Evolutionary conservation across 2,113 vertebrate genomes (phyloP).

Genomic region (Columbina picui): DNA sequence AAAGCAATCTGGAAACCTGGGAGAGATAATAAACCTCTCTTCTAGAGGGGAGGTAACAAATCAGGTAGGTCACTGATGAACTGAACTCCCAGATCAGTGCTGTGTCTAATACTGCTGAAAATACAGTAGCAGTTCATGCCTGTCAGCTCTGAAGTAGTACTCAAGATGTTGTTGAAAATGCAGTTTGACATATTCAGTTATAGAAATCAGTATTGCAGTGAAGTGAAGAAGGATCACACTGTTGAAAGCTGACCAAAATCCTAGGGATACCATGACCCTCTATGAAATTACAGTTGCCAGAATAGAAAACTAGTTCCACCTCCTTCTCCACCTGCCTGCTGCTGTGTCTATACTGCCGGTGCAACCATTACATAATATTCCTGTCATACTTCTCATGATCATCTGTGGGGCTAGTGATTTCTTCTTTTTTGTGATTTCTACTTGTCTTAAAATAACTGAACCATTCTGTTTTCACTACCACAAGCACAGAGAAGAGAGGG

Average conservation of each 20-base stretch:
- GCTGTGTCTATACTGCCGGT: neutral
- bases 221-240: neutral
- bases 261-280: neutral
- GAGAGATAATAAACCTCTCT: conserved; percentile 22
- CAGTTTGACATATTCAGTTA: neutral
- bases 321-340: neutral
- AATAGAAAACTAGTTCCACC: neutral
- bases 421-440: neutral
- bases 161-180: neutral
- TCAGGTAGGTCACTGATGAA: conserved; percentile 1
- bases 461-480: neutral
- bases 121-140: neutral
- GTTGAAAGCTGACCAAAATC: neutral
- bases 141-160: neutral
- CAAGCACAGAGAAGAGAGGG: neutral
- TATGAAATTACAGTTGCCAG: neutral
- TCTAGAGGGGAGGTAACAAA: neutral
- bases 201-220: neutral
- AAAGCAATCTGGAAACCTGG: conserved; percentile 37
- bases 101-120: neutral
- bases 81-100: neutral
- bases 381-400: rapidly evolving
- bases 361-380: neutral
- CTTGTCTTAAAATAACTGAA: neutral
- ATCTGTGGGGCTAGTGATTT: neutral